These are phyloP conservation scores for Sardinella longiceps DNA, from an alignment of 2,797 vertebrate species.

Conservation along the genomic window DNA sequence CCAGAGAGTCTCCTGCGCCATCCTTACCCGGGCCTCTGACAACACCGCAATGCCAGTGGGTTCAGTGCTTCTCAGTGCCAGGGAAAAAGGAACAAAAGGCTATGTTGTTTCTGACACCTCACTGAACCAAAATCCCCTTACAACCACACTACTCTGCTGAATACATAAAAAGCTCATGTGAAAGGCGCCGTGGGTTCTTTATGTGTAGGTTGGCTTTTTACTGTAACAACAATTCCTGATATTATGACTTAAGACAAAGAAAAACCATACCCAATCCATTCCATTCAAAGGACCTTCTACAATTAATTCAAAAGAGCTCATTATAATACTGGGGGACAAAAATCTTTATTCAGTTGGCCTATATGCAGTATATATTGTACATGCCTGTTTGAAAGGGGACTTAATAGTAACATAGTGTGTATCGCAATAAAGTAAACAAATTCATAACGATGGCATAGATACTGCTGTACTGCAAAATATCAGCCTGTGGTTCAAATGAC, in stretches of 20 bases:
- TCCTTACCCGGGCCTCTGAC: background rate
- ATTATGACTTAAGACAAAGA: background rate
- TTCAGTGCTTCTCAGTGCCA: background rate
- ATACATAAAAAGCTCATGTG: background rate
- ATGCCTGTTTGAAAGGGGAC: constrained; percentile 43
- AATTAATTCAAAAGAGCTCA: background rate
- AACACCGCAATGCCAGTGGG: background rate
- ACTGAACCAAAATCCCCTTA: background rate
- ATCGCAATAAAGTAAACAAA: constrained; percentile 62
- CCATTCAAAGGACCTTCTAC: background rate
- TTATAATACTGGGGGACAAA: background rate
- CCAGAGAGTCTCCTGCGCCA: constrained; percentile 20
- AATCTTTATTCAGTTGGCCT: background rate
- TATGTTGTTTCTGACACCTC: background rate
- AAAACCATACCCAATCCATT: background rate
- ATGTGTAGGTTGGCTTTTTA: background rate
- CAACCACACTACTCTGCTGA: background rate
- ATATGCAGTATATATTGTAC: background rate
- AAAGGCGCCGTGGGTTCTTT: background rate
- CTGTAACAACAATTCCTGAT: background rate
- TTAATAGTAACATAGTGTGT: constrained; percentile 59
- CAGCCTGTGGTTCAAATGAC: constrained; percentile 53
- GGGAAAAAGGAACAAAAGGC: background rate
- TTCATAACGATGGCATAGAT: constrained; percentile 61
- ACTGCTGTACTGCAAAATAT: constrained; percentile 59